phyloP scores from a whole-genome alignment of 2,888 invertebrate species.

The Fragum fragum region DNA sequence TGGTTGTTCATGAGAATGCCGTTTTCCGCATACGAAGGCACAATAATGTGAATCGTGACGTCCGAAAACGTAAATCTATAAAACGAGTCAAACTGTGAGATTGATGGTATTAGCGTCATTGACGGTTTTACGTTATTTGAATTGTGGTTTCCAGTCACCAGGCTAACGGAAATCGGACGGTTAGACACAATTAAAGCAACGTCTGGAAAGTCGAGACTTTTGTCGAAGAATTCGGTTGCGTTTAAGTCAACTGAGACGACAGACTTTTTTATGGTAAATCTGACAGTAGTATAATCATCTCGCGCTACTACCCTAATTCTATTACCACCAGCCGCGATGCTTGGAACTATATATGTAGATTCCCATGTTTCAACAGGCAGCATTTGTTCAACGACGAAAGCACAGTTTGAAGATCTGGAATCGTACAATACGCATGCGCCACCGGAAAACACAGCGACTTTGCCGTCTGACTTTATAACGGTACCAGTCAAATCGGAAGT shows the following conservation, averaged over 20 bases:
- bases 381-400: slow-evolving; percentile 48
- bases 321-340: slow-evolving; percentile 31
- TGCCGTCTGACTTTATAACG: slow-evolving; percentile 49
- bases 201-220: neutral
- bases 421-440: slow-evolving; percentile 39
- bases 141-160: slow-evolving; percentile 31
- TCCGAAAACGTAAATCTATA: slow-evolving; percentile 35
- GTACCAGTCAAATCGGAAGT: slow-evolving; percentile 47
- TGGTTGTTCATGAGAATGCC: slow-evolving; percentile 41
- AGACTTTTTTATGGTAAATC: slow-evolving; percentile 15
- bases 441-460: slow-evolving; percentile 48
- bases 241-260: slow-evolving; percentile 22
- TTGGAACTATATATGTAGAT: slow-evolving; percentile 35
- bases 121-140: slow-evolving; percentile 31
- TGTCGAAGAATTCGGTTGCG: slow-evolving; percentile 28
- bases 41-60: slow-evolving; percentile 18
- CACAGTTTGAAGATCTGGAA: slow-evolving; percentile 29
- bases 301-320: slow-evolving; percentile 39
- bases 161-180: slow-evolving; percentile 32
- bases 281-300: slow-evolving; percentile 43
- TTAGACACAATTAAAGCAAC: slow-evolving; percentile 34
- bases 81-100: slow-evolving; percentile 31
- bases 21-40: slow-evolving; percentile 10
- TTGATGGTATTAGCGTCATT: slow-evolving; percentile 43
- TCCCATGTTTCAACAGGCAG: slow-evolving; percentile 43